Evolutionary conservation across 2,888 invertebrate genomes (phyloP).

Genomic region (Corbicula japonica): DNA sequence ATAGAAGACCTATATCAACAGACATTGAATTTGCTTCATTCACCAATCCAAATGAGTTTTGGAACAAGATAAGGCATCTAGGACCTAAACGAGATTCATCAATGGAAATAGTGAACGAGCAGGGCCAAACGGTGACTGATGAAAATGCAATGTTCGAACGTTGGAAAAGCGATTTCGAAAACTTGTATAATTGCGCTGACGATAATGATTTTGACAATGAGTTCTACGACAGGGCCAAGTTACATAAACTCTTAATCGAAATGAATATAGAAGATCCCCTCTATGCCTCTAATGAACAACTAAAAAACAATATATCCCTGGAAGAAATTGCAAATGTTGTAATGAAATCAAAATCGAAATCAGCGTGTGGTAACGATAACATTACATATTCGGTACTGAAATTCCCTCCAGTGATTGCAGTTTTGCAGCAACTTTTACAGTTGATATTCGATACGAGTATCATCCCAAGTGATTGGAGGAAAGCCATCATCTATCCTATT

Average conservation of each 20-base stretch:
- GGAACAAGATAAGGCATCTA: conserved; percentile 6
- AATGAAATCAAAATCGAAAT: no score
- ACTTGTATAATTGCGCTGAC: neutral
- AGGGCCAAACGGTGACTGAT: neutral
- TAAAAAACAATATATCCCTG: neutral
- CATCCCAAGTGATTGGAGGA: conserved; percentile 1
- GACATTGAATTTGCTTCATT: neutral
- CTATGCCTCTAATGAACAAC: neutral
- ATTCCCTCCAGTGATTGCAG: neutral
- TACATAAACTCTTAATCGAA: no score
- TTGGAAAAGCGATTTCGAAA: neutral
- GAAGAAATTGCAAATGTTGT: no score
- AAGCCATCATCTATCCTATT: neutral
- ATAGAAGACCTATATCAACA: neutral
- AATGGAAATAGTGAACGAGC: neutral
- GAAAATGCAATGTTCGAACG: neutral
- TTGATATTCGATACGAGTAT: neutral
- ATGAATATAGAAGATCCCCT: neutral
- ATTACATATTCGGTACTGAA: neutral
- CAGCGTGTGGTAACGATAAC: no score
- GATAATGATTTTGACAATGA: neutral
- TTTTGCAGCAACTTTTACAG: conserved; percentile 1
- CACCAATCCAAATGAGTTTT: neutral
- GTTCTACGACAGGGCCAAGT: neutral
- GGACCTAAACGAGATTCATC: neutral